phyloP scores from a whole-genome alignment of 1,140 invertebrate species.

The Drosophila tsacasi region DNA sequence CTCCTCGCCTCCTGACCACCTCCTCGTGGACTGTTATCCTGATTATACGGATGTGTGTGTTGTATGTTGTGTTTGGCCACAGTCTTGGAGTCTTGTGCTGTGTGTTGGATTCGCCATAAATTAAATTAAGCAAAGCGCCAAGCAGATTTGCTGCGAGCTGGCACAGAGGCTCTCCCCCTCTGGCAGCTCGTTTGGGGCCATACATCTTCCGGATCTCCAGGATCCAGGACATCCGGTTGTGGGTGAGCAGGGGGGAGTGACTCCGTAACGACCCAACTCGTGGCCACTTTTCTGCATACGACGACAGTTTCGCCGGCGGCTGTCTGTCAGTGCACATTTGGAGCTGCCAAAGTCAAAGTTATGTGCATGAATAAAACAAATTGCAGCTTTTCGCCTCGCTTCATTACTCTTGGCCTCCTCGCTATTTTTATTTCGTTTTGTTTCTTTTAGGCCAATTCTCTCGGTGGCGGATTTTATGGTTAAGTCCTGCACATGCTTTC shows the following conservation, averaged over 20 bases:
- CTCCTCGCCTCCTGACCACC: neutral
- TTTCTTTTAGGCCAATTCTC: neutral
- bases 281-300: conserved; percentile 42
- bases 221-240: neutral
- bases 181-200: conserved; percentile 55
- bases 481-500: neutral
- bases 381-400: conserved; percentile 47
- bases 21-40: neutral
- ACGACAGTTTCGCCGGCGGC: conserved; percentile 31
- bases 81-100: conserved; percentile 1
- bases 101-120: conserved; percentile 56
- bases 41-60: conserved; percentile 29
- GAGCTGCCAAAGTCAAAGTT: conserved; percentile 37
- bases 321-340: conserved; percentile 45
- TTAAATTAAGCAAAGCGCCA: conserved; percentile 70
- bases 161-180: neutral
- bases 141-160: conserved; percentile 32
- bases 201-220: conserved; percentile 44
- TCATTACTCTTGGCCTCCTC: conserved; percentile 24
- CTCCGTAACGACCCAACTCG: conserved; percentile 2
- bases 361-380: conserved; percentile 62
- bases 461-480: neutral
- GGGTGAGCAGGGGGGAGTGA: neutral
- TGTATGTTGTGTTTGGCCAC: neutral
- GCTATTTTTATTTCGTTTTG: no score